Evolutionary conservation across 2,888 invertebrate genomes (phyloP).

Genomic region (Rotaria magnacalcarata): DNA sequence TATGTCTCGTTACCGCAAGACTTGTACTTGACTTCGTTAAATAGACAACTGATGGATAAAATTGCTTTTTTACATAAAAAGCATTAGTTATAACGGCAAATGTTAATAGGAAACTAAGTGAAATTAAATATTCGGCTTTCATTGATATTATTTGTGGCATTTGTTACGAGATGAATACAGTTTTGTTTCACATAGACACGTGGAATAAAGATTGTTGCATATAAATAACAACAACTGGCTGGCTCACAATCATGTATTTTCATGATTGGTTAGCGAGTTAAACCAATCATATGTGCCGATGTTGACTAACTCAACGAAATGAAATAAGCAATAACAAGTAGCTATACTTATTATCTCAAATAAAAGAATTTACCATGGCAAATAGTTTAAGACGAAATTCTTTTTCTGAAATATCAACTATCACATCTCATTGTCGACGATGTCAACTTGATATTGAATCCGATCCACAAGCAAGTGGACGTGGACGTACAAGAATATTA

Average conservation of each 20-base stretch:
- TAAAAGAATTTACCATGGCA: not conserved
- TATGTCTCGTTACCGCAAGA: conserved; percentile 71
- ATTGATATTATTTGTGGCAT: not conserved
- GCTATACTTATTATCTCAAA: not conserved
- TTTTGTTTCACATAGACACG: too few species aligned
- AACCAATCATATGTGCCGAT: too few species aligned
- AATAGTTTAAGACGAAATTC: not conserved
- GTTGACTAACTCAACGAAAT: too few species aligned
- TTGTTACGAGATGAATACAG: too few species aligned
- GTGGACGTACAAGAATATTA: conserved; percentile 12
- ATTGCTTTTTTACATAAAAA: conserved; percentile 96
- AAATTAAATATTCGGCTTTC: conserved; percentile 38
- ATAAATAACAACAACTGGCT: too few species aligned
- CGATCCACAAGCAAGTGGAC: conserved; percentile 9
- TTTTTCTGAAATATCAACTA: not conserved
- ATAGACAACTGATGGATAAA: conserved; percentile 98
- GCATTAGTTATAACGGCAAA: conserved; percentile 68
- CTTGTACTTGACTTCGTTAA: conserved; percentile 97
- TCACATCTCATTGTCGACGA: not conserved
- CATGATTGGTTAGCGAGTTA: too few species aligned
- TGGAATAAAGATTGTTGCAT: too few species aligned
- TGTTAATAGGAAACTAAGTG: conserved; percentile 41
- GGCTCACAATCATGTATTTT: too few species aligned
- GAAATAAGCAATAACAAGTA: not conserved
- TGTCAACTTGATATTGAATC: conserved; percentile 18